Base-by-base conservation (phyloP, 2,888 invertebrate species). In the Agrilus mali region DNA sequence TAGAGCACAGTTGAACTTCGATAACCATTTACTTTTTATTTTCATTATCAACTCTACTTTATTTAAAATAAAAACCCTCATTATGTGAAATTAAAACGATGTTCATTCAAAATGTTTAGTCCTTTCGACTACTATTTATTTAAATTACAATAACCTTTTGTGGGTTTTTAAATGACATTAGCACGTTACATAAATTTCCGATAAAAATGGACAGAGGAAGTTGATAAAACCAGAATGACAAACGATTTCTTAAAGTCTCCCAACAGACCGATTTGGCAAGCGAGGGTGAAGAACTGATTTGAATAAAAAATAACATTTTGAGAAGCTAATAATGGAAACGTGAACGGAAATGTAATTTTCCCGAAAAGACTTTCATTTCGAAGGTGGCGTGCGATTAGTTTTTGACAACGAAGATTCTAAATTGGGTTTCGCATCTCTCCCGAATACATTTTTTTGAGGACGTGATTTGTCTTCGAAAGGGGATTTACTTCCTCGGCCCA, bases 281-380 rank as follows among this genome's bases (percentile, higher is more conserved):
- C 47, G 50, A 47, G 51, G 43, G 48, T 34, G 46, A 43, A 51
- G 41, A 55, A 54, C 54, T 55, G 64, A 67, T 67, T 66, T 67
- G 66, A 67, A 67, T 67, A 66, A 65, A 66, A 65, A 65, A 65
- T 65, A 65, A 64, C 65, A 64, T 65, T 60, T 60, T 56, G 58
- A 57, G 62, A 65, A 67, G 66, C 66, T 67, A 67, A 67, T 67
- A 67, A 67, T 63, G 65, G 63, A 60, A 63, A 66, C 67, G 67
- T 66, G 67, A 63, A 62, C 59, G 61, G 67, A 66, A 66, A 66
- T 62, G 60, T 59, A 64, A 67, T 66, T 65, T 64, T 59, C 58
- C 48, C 47, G 58, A 56, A 54, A 51, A 54, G 55, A 59, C 60
- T 59, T 61, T 63, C 62, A 62, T 61, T 64, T 62, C 59, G 56